phyloP scores from a whole-genome alignment of 1,140 invertebrate species.

The Pseudomyrmex flavicornis region DNA sequence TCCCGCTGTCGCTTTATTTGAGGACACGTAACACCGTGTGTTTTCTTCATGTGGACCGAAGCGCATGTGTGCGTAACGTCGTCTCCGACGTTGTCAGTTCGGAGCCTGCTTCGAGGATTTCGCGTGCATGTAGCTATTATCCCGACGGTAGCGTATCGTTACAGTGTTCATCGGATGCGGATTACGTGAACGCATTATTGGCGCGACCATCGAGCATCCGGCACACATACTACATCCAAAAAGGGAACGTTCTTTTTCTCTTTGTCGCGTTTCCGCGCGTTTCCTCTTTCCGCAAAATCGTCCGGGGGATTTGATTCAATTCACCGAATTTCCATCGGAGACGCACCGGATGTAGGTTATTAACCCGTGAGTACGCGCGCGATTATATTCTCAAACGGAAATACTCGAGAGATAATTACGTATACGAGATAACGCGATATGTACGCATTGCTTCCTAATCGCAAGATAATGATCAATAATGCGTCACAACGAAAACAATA shows the following conservation, averaged over 20 bases:
- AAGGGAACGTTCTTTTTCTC: conserved; percentile 36
- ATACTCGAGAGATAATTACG: conserved; percentile 45
- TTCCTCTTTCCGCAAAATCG: conserved; percentile 44
- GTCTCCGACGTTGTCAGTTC: conserved; percentile 38
- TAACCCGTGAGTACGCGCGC: conserved; percentile 41
- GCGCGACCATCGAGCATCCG: conserved; percentile 39
- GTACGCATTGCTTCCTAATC: conserved; percentile 26
- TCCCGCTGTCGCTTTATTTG: conserved; percentile 40
- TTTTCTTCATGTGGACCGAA: conserved; percentile 20
- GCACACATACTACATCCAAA: conserved; percentile 3
- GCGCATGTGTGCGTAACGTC: neutral
- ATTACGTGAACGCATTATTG: conserved; percentile 52
- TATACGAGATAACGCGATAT: neutral
- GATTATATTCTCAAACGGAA: conserved; percentile 54
- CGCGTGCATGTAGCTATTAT: conserved; percentile 45
- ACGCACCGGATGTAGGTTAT: conserved; percentile 40
- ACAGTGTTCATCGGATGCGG: conserved; percentile 59
- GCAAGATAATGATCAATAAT: neutral
- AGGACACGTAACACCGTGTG: conserved; percentile 52
- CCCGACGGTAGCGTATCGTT: conserved; percentile 33
- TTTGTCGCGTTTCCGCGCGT: conserved; percentile 27
- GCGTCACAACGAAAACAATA: neutral
- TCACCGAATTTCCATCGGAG: conserved; percentile 32
- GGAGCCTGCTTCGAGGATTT: conserved; percentile 24
- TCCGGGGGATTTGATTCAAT: conserved; percentile 12